Evolutionary conservation across 2,888 invertebrate genomes (phyloP), one percentile per base, ranked within the genome.

Genomic region (Ligdia adustata): DNA sequence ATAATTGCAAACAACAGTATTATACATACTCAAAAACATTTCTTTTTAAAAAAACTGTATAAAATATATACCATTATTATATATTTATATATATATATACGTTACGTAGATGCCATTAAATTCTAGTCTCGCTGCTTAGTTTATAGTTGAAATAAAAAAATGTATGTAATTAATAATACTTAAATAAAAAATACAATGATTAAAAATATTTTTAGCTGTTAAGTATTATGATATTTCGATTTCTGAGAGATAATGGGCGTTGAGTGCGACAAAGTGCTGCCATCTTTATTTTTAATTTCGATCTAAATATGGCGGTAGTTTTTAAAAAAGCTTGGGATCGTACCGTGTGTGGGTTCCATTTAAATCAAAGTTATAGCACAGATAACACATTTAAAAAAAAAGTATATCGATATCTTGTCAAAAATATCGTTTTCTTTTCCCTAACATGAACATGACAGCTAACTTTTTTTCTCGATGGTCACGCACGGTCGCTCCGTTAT

Each of bases 111-210:
- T 75, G 85, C 85, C 85, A 84, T 86, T 72, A 74, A 72, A 81
- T 70, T 88, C 87, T 88, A 88, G 88, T 87, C 88, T 75, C 56
- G 79, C 84, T 77, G 79, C 77, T 77, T 85, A 85, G 82, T 38
- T 71, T 66, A 67, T 77, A 78, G 72, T 63, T 49, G 60, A 62
- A 67, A 57, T 46, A 54, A 66, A 58, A 71, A 71, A 69, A 65
- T 75, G 73, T 81, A 80, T 76, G 74, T 81, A 82, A 80, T 79
- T 66, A 72, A 6, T 73, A 47, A 48, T 32, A 13, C 13, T 69
- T 72, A 67, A 67, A 61, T 67, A 27, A 27, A 72, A 63, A 64
- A 64, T 59, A 60, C 52, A 41, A 60, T 62, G 62, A 62, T 60
- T 67, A 49, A 69, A 66, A 71, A 72, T 71, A 71, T 75, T 74